These are phyloP conservation scores for Limenitis arthemis DNA, from an alignment of 2,888 invertebrate genomes.

Conservation along the genomic window DNA sequence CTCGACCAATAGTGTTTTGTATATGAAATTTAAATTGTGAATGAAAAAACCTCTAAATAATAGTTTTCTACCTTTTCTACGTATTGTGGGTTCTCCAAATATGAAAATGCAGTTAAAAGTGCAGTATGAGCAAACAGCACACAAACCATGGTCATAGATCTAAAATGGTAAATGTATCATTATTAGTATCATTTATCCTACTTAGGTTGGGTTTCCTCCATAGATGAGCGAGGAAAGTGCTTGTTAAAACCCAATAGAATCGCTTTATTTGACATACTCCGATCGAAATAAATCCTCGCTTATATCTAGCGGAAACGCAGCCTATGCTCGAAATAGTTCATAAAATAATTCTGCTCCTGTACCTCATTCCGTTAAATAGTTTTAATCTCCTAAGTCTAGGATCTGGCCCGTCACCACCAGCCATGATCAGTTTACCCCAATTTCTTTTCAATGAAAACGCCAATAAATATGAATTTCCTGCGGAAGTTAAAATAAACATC, in stretches of 20 bases:
- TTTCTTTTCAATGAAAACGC: conserved; percentile 53
- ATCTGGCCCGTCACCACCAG: conserved; percentile 39
- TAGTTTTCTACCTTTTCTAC: conserved; percentile 40
- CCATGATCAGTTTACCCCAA: conserved; percentile 45
- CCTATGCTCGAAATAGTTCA: too few species aligned
- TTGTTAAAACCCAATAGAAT: too few species aligned
- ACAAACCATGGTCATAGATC: conserved; percentile 55
- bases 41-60: too few species aligned
- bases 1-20: too few species aligned
- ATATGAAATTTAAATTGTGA: too few species aligned
- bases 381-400: conserved; percentile 48
- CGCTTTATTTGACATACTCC: too few species aligned
- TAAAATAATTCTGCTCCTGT: conserved; percentile 1
- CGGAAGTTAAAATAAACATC: conserved; percentile 19
- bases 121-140: conserved; percentile 58
- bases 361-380: conserved; percentile 56
- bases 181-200: too few species aligned
- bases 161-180: conserved; percentile 23
- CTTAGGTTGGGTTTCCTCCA: too few species aligned
- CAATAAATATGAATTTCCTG: conserved; percentile 51
- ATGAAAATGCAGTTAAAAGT: conserved; percentile 40
- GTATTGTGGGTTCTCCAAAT: conserved; percentile 49
- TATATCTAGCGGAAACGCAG: too few species aligned
- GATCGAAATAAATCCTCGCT: too few species aligned
- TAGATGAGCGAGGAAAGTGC: too few species aligned